These are phyloP conservation scores for Amphiprion percula DNA, from an alignment of 2,113 vertebrate species.

Conservation along the genomic window DNA sequence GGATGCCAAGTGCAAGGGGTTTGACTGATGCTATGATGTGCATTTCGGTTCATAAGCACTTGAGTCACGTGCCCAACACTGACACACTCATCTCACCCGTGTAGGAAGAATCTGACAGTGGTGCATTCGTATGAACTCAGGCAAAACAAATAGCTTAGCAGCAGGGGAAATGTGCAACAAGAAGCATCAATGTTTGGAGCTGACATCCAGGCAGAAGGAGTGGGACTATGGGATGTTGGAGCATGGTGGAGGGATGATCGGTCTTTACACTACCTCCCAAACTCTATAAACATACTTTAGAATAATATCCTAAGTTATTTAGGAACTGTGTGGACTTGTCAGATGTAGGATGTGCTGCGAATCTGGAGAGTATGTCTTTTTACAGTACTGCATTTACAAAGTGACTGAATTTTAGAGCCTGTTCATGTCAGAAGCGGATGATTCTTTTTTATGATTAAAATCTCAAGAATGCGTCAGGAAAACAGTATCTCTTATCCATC, in stretches of 20 bases:
- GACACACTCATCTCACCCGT: slow-evolving; percentile 1
- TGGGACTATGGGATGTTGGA: slow-evolving; percentile 35
- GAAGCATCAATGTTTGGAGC: slow-evolving; percentile 54
- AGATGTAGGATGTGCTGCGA: background rate
- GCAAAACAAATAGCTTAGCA: slow-evolving; percentile 61
- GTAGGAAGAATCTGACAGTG: slow-evolving; percentile 18
- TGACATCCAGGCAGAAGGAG: slow-evolving; percentile 30
- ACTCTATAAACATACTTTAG: background rate
- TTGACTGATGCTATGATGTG: slow-evolving; percentile 2
- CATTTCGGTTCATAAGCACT: slow-evolving; percentile 3
- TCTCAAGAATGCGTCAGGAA: background rate
- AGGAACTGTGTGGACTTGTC: background rate
- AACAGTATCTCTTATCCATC: background rate
- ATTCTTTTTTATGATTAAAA: slow-evolving; percentile 5
- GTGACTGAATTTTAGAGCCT: background rate
- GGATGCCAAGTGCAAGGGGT: background rate
- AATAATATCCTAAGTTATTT: background rate
- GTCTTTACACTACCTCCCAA: slow-evolving; percentile 9
- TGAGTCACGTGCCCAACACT: background rate
- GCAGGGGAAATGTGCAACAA: slow-evolving; percentile 51
- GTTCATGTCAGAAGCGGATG: background rate
- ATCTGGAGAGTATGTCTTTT: background rate
- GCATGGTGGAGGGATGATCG: background rate
- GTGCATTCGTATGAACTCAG: slow-evolving; percentile 46
- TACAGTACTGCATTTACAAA: background rate